Base-by-base conservation (phyloP, 35 echinoderm and acorn worm genomes). In the Apostichopus californicus region DNA sequence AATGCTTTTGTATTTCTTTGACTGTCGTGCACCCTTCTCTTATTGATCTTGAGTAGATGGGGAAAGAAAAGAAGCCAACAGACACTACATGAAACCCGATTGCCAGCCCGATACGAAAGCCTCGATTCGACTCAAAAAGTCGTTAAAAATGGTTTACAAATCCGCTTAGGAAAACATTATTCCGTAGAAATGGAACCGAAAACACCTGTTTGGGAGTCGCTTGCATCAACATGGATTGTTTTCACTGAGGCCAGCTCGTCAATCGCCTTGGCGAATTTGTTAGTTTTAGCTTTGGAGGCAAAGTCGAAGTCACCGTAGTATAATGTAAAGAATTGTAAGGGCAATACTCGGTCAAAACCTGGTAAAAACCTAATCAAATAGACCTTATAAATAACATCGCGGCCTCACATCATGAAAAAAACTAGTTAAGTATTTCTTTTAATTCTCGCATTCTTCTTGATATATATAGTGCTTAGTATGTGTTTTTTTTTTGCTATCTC, bases 141-240 rank as follows among this genome's bases (percentile, higher is more conserved):
- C 81, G 63, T 85, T 85, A 57, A 58, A 85, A 85, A 85, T 85
- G 55, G 81, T 58, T 85, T 85, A 85, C 81, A 85, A 56, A 60
- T 59, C 81, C 81, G 18, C 81, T 23, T 24, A 85, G 15, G 81
- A 85, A 85, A 85, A 85, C 81, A 85, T 85, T 85, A 60, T 56
- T n/a, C 54, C 17, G 55, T 56, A 20, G 81, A 59, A 85, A 22
- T 85, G 21, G 6, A 20, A 68, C 57, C 54, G 6, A 85, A 85
- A 85, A 85, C 81, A 85, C 81, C 81, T 85, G 81, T 85, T 85
- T 85, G 57, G 81, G n/a, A 85, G 58, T 85, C 81, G 13, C 15
- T 85, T 23, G 81, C 55, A 85, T 58, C 81, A 85, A 85, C 57
- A 85, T 15, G 81, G 55, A 6, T 59, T 85, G 81, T 85, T 85